Percentiles rank a stretch among this genome's conserved stretches.
Evolutionary conservation across 2,113 vertebrate species (phyloP).

Genomic region (Nanorana parkeri): DNA sequence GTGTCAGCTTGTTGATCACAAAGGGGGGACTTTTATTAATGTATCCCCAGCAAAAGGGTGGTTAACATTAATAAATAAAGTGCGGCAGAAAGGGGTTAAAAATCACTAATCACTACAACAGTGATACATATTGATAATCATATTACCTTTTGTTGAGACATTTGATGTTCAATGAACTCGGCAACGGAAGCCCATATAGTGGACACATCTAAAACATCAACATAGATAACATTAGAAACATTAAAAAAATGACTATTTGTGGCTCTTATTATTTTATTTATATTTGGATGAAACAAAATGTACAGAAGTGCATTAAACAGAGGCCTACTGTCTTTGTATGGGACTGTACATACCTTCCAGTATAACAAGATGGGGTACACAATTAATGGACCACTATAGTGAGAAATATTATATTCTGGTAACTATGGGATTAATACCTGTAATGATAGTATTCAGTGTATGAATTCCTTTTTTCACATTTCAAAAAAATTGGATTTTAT

Average conservation of each 20-base stretch:
- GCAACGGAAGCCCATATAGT: constrained; percentile 77
- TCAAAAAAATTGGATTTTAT: too few species aligned
- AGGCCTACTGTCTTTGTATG: too few species aligned
- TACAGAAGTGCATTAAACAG: too few species aligned
- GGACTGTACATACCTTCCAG: too few species aligned
- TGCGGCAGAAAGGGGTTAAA: neutral
- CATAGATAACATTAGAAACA: neutral
- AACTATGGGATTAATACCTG: too few species aligned
- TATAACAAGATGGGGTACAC: too few species aligned
- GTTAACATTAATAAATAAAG: neutral
- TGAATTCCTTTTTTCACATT: too few species aligned
- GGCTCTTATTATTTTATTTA: neutral
- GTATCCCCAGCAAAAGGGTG: neutral
- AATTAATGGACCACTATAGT: too few species aligned
- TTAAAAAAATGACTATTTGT: neutral
- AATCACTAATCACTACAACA: neutral
- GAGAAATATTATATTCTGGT: too few species aligned
- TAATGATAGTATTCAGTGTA: too few species aligned
- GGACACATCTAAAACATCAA: constrained; percentile 71
- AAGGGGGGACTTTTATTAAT: too few species aligned
- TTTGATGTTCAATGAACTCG: constrained; percentile 72
- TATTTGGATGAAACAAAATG: neutral
- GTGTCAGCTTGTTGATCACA: too few species aligned
- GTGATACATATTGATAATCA: neutral
- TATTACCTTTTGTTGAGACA: constrained; percentile 75